phyloP scores from a whole-genome alignment of 1,140 invertebrate species.

The Saccostrea echinata region DNA sequence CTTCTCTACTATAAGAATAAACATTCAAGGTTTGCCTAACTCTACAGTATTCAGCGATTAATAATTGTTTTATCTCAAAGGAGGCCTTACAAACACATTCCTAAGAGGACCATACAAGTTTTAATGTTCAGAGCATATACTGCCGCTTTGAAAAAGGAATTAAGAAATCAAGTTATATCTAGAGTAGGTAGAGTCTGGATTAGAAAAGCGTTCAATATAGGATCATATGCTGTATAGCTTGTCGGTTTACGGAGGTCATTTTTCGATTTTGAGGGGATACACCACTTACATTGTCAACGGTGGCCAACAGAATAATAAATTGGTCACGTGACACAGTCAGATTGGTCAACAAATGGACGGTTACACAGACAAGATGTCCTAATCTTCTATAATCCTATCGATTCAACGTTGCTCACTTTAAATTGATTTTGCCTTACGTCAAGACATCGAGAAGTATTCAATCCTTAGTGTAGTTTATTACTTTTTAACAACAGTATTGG shows the following conservation, averaged over 20 bases:
- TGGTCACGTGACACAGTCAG: neutral
- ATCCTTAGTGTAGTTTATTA: no score
- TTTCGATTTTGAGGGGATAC: neutral
- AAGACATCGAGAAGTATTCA: neutral
- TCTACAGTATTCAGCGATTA: neutral
- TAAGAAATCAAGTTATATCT: neutral
- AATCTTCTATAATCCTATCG: neutral
- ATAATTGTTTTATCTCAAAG: neutral
- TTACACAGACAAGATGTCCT: slow-evolving; percentile 18
- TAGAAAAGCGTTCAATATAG: neutral
- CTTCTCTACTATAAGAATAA: no score
- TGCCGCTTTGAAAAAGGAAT: no score
- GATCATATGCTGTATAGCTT: neutral
- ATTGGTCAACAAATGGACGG: neutral
- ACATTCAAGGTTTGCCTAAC: neutral
- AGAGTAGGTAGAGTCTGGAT: no score
- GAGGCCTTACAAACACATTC: neutral
- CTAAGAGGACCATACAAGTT: neutral
- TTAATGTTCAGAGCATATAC: neutral
- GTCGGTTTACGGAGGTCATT: neutral
- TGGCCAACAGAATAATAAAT: neutral
- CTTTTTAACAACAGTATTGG: no score
- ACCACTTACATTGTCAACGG: neutral
- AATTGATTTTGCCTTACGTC: neutral
- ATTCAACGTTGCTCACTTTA: neutral